These are phyloP conservation scores for Cistogaster globosa DNA, from an alignment of 2,888 invertebrate species.

Conservation along the genomic window DNA sequence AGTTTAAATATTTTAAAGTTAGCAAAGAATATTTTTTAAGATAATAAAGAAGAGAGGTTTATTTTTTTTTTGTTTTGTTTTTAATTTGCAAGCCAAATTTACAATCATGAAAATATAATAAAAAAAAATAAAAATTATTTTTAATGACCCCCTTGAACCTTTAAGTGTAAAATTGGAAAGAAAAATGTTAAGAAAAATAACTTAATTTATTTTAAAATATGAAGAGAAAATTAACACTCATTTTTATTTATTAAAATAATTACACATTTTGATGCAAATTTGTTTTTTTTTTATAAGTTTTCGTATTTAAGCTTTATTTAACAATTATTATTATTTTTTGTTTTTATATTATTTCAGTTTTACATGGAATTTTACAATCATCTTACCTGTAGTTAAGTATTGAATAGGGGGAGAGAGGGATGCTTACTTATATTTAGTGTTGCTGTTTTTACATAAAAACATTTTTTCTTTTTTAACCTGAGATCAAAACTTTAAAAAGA, in stretches of 20 bases:
- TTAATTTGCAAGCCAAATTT: slow-evolving; percentile 50
- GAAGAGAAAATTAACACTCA: background rate
- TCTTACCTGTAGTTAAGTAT: slow-evolving; percentile 55
- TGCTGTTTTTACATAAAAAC: background rate
- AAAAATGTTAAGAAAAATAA: slow-evolving; percentile 30
- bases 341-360: slow-evolving; percentile 15
- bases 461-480: background rate
- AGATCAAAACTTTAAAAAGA: too few species aligned
- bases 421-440: background rate
- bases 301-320: slow-evolving; percentile 34
- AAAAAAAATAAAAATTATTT: slow-evolving; percentile 25
- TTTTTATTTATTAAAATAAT: slow-evolving; percentile 46
- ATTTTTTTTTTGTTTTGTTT: slow-evolving; percentile 5
- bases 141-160: slow-evolving; percentile 42
- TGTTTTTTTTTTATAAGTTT: slow-evolving; percentile 32
- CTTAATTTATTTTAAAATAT: slow-evolving; percentile 7
- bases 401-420: background rate
- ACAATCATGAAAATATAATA: background rate
- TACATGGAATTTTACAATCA: slow-evolving; percentile 8
- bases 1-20: background rate
- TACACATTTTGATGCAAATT: slow-evolving; percentile 53
- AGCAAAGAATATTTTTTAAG: slow-evolving; percentile 2
- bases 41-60: slow-evolving; percentile 66
- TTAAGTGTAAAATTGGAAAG: slow-evolving; percentile 25
- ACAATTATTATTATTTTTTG: slow-evolving; percentile 32